Evolutionary conservation across 2,888 invertebrate species (phyloP), one percentile per base, ranked within the genome.

Genomic region (Neoascia interrupta): DNA sequence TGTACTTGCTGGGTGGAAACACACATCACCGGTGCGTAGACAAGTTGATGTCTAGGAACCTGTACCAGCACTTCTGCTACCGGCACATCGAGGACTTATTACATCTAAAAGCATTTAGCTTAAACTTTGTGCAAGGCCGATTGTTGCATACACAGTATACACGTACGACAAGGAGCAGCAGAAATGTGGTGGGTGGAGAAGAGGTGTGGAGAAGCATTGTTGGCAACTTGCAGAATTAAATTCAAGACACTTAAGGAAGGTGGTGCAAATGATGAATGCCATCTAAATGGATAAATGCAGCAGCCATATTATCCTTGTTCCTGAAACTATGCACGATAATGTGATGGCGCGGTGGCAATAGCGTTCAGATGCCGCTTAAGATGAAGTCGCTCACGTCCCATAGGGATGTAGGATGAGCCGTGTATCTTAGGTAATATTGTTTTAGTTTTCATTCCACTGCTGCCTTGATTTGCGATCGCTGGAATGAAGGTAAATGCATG

Each of bases 181-280:
- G n/a, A 41, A 64, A 47, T 53, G 31, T 66, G 39, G 15, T 1
- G 26, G 13, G 13, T 28, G 53, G n/a, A 23, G 36, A 61, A 26
- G n/a, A n/a, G n/a, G 18, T 31, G 49, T n/a, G 43, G 58, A 31
- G 26, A 2, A 60, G 68, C 66, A 79, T 61, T 61, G 66, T 61
- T 73, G 64, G 66, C 72, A 79, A 66, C 61, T 68, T 73, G 66
- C 72, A 68, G 73, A 79, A 79, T 79, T 79, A 36, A 79, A 73
- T 72, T 73, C 61, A 45, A 66, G 73, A 73, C 79, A 79, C 79
- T 79, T 79, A 73, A 47, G 36, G 54, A 66, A 73, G 72, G 73
- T 79, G 73, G 66, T 60, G 54, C 56, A 72, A 73, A 73, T 79
- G 79, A 73, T 68, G 72, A 79, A 73, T 79, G 49, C 66, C 61